Evolutionary conservation across 2,113 vertebrate genomes (phyloP).

Genomic region (Aramus guarauna): DNA sequence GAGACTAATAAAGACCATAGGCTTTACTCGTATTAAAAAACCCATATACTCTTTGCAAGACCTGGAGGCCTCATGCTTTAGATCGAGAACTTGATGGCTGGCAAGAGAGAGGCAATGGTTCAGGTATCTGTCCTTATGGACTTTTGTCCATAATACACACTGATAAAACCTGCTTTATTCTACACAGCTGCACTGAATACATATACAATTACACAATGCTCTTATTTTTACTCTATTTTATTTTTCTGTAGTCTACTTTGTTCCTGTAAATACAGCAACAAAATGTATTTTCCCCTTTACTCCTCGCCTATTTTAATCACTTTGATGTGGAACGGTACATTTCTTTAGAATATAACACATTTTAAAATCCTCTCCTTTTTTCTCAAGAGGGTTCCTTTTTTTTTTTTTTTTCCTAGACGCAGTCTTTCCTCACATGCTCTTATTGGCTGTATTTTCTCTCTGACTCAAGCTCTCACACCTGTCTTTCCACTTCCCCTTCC

Average conservation of each 20-base stretch:
- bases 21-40: not conserved
- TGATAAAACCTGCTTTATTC: not conserved
- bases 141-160: not conserved
- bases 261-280: not conserved
- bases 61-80: not conserved
- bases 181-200: not conserved
- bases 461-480: not conserved
- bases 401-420: not conserved
- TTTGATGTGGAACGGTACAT: not conserved
- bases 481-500: not conserved
- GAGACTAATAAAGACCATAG: not conserved
- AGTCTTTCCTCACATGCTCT: not conserved
- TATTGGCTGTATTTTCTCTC: rapidly evolving
- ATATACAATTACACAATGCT: not conserved
- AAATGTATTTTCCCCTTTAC: not conserved
- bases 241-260: not conserved
- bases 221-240: not conserved
- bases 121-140: not conserved
- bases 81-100: not conserved
- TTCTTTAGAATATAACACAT: not conserved
- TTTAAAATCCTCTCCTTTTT: not conserved
- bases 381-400: not conserved
- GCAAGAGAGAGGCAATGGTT: not conserved
- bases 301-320: not conserved
- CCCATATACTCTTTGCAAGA: not conserved